Conservation (phyloP, 2,797 vertebrate genomes). For the Bradypodion pumilum region DNA sequence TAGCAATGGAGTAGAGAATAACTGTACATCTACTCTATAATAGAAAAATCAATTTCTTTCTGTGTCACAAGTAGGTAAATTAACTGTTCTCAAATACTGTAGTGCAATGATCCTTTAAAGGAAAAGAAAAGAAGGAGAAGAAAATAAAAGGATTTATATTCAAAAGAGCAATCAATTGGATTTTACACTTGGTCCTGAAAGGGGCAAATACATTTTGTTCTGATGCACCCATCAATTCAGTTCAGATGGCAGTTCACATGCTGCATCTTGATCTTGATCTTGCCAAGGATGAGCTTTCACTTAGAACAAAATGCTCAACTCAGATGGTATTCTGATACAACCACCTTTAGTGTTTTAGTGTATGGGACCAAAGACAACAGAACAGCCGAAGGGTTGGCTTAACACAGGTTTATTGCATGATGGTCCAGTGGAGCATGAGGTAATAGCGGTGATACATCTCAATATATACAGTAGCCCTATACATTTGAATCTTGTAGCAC, state of each 20-base stretch:
- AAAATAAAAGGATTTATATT: no score
- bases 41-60: conserved; percentile 20
- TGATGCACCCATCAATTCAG: background rate
- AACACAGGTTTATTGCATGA: no score
- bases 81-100: background rate
- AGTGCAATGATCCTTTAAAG: background rate
- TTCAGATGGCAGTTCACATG: background rate
- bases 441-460: no score
- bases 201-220: background rate
- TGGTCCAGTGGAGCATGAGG: no score
- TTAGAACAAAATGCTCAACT: background rate
- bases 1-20: background rate
- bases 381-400: no score
- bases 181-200: background rate
- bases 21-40: conserved; percentile 11
- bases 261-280: background rate
- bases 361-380: no score
- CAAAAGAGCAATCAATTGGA: no score
- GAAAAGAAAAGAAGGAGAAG: no score
- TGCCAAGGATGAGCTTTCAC: background rate
- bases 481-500: no score
- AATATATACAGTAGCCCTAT: no score
- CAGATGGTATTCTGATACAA: background rate
- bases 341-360: background rate
- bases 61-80: background rate